Conservation (phyloP, 2,113 vertebrate genomes). For the Rhabdornis inornatus region DNA sequence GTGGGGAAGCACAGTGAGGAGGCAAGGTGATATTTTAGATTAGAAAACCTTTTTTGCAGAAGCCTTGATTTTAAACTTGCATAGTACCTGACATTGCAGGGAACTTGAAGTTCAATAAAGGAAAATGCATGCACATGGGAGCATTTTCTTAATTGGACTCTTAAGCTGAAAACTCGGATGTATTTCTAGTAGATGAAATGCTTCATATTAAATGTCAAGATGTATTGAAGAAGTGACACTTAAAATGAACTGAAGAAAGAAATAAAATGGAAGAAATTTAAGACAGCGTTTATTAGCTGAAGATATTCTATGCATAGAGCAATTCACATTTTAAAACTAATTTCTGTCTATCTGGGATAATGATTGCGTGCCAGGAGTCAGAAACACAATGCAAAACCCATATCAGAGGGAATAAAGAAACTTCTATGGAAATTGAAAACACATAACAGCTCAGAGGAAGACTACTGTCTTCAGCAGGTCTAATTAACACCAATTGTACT, state of each 20-base stretch:
- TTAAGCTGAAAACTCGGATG: constrained; percentile 28
- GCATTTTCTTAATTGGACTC: constrained; percentile 53
- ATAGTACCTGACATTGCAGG: background rate
- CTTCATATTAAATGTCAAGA: constrained; percentile 61
- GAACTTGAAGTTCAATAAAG: constrained; percentile 34
- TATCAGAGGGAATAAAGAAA: background rate
- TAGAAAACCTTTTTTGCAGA: background rate
- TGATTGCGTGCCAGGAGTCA: background rate
- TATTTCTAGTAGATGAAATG: constrained; percentile 43
- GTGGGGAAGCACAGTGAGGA: background rate
- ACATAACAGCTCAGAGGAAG: background rate
- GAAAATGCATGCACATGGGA: background rate
- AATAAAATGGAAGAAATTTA: constrained; percentile 17
- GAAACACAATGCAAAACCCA: background rate
- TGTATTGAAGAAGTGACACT: constrained; percentile 50
- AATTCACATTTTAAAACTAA: background rate
- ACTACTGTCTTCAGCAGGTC: background rate
- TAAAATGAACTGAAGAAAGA: constrained; percentile 29
- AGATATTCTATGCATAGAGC: background rate
- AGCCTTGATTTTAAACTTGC: background rate
- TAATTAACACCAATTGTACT: background rate
- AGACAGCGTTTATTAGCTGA: background rate
- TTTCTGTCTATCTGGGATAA: background rate
- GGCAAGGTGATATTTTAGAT: background rate
- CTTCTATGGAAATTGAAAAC: background rate